Evolutionary conservation across 2,113 vertebrate genomes (phyloP).

Genomic region (Gadus macrocephalus): DNA sequence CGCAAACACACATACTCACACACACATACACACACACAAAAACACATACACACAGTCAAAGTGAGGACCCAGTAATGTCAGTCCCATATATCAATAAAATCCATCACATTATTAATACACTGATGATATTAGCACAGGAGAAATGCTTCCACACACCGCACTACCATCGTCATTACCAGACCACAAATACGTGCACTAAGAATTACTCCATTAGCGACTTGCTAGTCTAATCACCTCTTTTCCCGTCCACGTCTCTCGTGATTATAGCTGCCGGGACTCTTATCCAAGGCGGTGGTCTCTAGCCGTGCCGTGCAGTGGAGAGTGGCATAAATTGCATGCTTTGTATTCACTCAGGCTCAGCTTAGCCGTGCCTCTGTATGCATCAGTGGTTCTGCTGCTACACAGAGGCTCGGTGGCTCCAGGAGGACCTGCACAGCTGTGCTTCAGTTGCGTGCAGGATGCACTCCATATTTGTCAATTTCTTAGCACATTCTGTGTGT

Average conservation of each 20-base stretch:
- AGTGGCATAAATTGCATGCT: slow-evolving; percentile 21
- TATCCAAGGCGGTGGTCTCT: background rate
- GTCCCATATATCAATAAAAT: background rate
- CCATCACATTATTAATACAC: background rate
- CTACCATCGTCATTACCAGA: no score
- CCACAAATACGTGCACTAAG: no score
- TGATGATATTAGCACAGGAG: background rate
- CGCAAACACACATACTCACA: slow-evolving; percentile 5
- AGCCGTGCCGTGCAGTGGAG: slow-evolving; percentile 12
- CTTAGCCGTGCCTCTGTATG: slow-evolving; percentile 34
- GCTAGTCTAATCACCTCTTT: no score
- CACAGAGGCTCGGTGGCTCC: no score
- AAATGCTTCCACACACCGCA: background rate
- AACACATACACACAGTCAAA: slow-evolving; percentile 3
- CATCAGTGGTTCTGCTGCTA: slow-evolving; percentile 5
- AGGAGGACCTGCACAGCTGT: no score
- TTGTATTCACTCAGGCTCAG: slow-evolving; percentile 35
- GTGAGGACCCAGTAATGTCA: slow-evolving; percentile 9
- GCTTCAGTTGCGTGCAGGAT: no score
- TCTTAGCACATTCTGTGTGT: background rate
- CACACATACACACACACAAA: background rate
- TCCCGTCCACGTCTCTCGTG: no score
- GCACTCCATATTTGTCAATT: no score
- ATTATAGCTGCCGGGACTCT: background rate
- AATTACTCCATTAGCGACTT: no score